A percentile compares a stretch with the other conserved stretches of the same genome.
phyloP scores from a whole-genome alignment of 2,888 invertebrate species.

The Patella depressa region DNA sequence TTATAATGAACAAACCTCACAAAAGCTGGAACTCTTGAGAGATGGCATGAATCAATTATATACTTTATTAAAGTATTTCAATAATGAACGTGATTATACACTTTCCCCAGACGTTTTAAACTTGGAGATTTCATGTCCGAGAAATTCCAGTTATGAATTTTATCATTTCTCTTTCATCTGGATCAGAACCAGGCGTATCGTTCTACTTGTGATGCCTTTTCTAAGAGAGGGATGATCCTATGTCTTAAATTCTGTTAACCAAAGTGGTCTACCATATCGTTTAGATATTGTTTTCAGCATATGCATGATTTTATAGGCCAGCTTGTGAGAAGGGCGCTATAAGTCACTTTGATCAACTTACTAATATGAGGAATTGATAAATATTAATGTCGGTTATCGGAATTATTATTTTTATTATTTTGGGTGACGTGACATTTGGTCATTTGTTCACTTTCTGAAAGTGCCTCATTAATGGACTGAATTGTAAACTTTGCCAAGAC shows the following conservation, averaged over 20 bases:
- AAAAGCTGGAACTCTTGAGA: too few species aligned
- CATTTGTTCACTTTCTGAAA: too few species aligned
- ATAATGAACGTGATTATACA: slow-evolving; percentile 26
- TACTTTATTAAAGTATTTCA: too few species aligned
- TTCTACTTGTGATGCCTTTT: slow-evolving; percentile 33
- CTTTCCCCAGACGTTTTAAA: slow-evolving; percentile 33
- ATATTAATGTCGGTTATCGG: too few species aligned
- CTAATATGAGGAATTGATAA: too few species aligned
- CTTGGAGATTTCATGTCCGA: slow-evolving; percentile 21
- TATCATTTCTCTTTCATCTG: slow-evolving; percentile 18
- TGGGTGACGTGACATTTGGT: too few species aligned
- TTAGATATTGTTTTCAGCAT: slow-evolving; percentile 33
- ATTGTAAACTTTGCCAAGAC: slow-evolving; percentile 37
- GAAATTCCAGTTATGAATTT: slow-evolving; percentile 27
- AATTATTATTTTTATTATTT: too few species aligned
- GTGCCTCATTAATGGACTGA: slow-evolving; percentile 16
- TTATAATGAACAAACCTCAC: too few species aligned
- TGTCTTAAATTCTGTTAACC: slow-evolving; percentile 44
- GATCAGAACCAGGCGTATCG: slow-evolving; percentile 40
- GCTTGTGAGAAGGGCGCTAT: too few species aligned
- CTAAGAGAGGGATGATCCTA: slow-evolving; percentile 34
- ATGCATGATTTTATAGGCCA: slow-evolving; percentile 34
- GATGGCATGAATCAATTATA: too few species aligned
- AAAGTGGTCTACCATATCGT: slow-evolving; percentile 39
- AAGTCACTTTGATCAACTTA: too few species aligned